phyloP scores from a whole-genome alignment of 2,888 invertebrate species.

The Standfussiana lucernea region DNA sequence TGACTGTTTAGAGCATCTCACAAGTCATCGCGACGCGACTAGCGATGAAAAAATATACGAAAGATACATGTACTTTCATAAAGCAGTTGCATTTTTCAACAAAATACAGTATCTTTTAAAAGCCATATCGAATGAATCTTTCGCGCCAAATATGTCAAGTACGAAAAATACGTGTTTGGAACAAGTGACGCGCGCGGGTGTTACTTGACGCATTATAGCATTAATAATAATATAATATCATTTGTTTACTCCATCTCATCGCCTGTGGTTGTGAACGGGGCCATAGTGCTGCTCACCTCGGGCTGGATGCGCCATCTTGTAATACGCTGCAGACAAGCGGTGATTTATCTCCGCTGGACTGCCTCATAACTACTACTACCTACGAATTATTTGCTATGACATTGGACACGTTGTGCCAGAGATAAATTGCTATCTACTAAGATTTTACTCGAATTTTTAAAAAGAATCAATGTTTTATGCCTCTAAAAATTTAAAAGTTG shows the following conservation, averaged over 20 bases:
- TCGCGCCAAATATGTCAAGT: neutral
- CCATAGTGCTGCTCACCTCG: slow-evolving; percentile 34
- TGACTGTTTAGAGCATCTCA: neutral
- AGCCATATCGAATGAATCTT: neutral
- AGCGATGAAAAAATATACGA: neutral
- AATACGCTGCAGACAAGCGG: slow-evolving; percentile 48
- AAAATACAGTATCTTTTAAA: neutral
- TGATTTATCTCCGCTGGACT: slow-evolving; percentile 64
- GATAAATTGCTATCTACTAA: slow-evolving; percentile 52
- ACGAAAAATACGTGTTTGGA: neutral
- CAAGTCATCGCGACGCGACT: neutral
- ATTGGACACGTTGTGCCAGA: slow-evolving; percentile 42
- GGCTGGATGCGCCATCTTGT: slow-evolving; percentile 38
- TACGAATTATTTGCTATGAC: slow-evolving; percentile 62
- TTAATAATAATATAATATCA: too few species aligned
- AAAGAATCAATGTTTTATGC: slow-evolving; percentile 6
- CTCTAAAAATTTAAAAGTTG: neutral
- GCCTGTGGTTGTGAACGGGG: neutral
- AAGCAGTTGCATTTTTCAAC: neutral
- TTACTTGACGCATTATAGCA: neutral
- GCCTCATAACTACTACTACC: slow-evolving; percentile 62
- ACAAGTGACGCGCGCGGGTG: neutral
- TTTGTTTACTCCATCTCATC: neutral
- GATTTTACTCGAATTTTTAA: slow-evolving; percentile 29
- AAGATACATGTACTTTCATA: neutral